phyloP scores from a whole-genome alignment of 1,140 invertebrate species.

The Planococcus citri region DNA sequence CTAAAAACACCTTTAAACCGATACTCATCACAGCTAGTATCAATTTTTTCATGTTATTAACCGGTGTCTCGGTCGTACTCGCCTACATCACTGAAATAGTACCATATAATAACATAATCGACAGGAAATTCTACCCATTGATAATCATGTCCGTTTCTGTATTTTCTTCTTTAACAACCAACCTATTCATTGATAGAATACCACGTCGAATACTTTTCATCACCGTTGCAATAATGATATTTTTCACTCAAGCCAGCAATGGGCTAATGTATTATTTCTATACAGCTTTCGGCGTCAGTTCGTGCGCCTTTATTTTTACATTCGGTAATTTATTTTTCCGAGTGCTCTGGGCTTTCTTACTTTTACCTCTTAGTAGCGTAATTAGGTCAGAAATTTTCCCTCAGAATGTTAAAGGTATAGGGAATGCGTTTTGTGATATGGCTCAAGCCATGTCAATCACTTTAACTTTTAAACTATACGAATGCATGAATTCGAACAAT shows the following conservation, averaged over 20 bases:
- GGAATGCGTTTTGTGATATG: not conserved
- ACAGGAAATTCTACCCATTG: not conserved
- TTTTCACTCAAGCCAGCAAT: not conserved
- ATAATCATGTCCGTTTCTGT: not conserved
- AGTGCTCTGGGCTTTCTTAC: not conserved
- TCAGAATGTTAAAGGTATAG: not conserved
- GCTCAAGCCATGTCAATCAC: not conserved
- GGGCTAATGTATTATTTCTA: not conserved
- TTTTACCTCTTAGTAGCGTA: not conserved
- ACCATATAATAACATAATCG: not conserved
- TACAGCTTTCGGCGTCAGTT: not conserved
- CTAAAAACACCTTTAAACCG: not conserved
- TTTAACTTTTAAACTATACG: not conserved
- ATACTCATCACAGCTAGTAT: not conserved
- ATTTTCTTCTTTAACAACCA: not conserved
- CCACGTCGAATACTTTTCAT: not conserved
- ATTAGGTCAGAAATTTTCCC: not conserved
- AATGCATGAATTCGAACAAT: not conserved
- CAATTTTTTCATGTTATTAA: not conserved
- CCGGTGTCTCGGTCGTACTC: not conserved
- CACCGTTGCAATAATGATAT: not conserved
- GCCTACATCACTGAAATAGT: not conserved
- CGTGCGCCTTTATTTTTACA: not conserved
- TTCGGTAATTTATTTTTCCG: not conserved
- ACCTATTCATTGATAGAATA: not conserved